Evolutionary conservation across 2,113 vertebrate species (phyloP).

Genomic region (Loxodonta africana): DNA sequence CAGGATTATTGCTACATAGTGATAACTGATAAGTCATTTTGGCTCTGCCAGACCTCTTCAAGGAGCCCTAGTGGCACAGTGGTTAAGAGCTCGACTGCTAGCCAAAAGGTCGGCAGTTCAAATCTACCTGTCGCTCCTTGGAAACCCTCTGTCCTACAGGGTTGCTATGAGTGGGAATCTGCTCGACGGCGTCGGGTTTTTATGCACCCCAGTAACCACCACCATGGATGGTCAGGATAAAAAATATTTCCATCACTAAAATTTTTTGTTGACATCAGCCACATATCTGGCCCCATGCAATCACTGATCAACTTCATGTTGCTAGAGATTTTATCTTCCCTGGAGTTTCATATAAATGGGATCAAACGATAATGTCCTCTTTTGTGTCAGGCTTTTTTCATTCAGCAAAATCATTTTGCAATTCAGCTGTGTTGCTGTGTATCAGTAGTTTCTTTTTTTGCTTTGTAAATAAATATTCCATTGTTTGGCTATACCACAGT

Average conservation of each 20-base stretch:
- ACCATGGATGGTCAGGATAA: not conserved
- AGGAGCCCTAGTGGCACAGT: not conserved
- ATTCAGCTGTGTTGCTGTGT: not conserved
- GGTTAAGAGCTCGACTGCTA: too few relatives aligned
- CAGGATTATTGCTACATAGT: not conserved
- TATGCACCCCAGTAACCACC: not conserved
- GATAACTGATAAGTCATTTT: not conserved
- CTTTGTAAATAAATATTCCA: not conserved
- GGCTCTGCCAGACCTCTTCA: conserved; percentile 23
- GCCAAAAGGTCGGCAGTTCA: too few relatives aligned
- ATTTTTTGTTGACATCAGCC: not conserved
- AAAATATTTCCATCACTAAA: not conserved
- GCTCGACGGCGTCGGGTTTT: too few relatives aligned
- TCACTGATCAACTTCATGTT: not conserved
- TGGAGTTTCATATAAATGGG: not conserved
- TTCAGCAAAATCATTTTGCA: not conserved
- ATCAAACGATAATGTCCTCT: not conserved
- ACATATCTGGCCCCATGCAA: not conserved
- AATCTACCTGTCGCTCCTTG: too few relatives aligned
- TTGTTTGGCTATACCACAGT: not conserved
- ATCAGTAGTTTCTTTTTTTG: not conserved
- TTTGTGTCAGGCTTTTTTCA: not conserved
- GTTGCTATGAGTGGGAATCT: too few relatives aligned
- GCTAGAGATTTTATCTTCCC: not conserved
- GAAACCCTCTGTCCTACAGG: too few relatives aligned